Evolutionary conservation across 2,113 vertebrate species (phyloP).

Genomic region (Eptesicus fuscus): DNA sequence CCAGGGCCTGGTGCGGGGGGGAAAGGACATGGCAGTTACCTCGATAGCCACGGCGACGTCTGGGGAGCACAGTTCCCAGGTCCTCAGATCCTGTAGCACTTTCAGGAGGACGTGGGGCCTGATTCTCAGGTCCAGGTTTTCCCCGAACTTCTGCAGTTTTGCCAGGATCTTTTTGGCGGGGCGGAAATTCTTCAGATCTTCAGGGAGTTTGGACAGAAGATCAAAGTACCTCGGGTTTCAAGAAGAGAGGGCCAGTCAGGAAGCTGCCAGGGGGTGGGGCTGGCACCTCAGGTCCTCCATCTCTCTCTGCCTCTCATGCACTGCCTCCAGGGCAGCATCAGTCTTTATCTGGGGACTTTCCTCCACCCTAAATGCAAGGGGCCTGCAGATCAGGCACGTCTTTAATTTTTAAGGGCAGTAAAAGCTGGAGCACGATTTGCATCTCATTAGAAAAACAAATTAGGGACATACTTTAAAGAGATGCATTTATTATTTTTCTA

Average conservation of each 20-base stretch:
- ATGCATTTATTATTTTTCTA: background rate
- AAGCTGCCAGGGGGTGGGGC: background rate
- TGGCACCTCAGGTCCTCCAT: background rate
- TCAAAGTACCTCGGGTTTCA: slow-evolving; percentile 79
- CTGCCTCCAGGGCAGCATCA: background rate
- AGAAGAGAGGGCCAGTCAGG: slow-evolving; percentile 24
- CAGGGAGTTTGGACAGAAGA: slow-evolving; percentile 79
- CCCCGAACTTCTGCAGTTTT: slow-evolving; percentile 81
- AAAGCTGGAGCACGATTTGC: background rate
- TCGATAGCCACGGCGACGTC: slow-evolving; percentile 84
- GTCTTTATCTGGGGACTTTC: background rate
- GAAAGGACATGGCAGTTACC: slow-evolving; percentile 58
- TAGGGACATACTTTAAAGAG: background rate
- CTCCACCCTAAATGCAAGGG: background rate
- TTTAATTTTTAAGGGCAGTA: background rate
- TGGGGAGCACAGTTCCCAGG: slow-evolving; percentile 85
- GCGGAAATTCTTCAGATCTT: slow-evolving; percentile 75
- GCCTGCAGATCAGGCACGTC: background rate
- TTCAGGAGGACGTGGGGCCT: slow-evolving; percentile 79
- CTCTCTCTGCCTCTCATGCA: background rate
- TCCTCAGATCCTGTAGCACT: slow-evolving; percentile 77
- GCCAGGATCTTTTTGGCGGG: slow-evolving; percentile 76
- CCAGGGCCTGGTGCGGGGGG: accelerated
- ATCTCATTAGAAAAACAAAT: background rate
- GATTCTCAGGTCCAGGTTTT: slow-evolving; percentile 77